Evolutionary conservation across 2,888 invertebrate species (phyloP).

Genomic region (Hermaeophaga mercurialis): DNA sequence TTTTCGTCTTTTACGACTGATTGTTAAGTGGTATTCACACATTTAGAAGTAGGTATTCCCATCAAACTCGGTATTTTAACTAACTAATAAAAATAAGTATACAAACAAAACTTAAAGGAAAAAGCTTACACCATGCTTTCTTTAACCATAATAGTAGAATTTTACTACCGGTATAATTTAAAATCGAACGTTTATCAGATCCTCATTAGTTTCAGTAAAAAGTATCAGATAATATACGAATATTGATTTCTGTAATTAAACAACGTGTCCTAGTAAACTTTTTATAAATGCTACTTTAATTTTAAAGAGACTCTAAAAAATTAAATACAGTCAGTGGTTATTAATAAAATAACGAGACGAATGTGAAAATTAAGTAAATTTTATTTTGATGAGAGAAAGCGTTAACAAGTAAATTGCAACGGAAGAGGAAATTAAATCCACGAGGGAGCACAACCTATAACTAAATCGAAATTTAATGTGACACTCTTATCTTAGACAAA

Average conservation of each 20-base stretch:
- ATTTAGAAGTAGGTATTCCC: constrained; percentile 5
- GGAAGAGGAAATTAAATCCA: no score
- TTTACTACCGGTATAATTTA: constrained; percentile 14
- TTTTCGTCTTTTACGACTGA: constrained; percentile 14
- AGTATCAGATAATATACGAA: constrained; percentile 1
- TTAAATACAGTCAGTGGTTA: no score
- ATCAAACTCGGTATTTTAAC: constrained; percentile 12
- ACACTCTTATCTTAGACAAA: no score
- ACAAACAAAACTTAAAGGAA: not conserved
- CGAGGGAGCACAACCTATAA: no score
- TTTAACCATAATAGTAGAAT: constrained; percentile 9
- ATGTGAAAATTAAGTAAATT: no score
- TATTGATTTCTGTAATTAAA: constrained; percentile 9
- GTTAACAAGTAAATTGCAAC: no score
- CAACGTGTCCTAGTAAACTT: not conserved
- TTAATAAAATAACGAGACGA: no score
- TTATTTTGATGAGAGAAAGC: no score
- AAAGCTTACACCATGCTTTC: constrained; percentile 2
- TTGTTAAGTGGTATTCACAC: constrained; percentile 20
- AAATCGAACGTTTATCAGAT: constrained; percentile 17
- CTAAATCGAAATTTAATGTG: no score
- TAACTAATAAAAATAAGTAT: constrained; percentile 11
- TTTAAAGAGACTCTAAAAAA: no score
- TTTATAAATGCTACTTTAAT: no score
- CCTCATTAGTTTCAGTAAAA: constrained; percentile 10